These are phyloP conservation scores for Yoshiicerus persimilis DNA, from an alignment of 1,140 invertebrate species.

Conservation along the genomic window DNA sequence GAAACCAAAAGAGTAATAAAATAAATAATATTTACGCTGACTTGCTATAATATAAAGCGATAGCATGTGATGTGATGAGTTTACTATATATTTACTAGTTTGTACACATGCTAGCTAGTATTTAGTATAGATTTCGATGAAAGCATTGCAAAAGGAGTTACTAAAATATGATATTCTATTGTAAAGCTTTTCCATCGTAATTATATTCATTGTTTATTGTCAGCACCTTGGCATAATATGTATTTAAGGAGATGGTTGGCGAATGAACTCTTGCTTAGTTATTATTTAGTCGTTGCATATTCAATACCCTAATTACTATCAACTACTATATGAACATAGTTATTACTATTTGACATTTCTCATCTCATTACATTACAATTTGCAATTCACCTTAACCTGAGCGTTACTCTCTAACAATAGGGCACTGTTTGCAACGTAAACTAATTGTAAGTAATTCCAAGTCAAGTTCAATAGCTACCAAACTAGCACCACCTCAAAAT, in stretches of 20 bases:
- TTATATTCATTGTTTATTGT: neutral
- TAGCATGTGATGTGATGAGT: neutral
- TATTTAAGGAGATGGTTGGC: neutral
- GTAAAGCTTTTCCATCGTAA: neutral
- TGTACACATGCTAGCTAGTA: no score
- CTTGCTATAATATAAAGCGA: neutral
- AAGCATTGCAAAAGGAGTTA: neutral
- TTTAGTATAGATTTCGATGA: no score
- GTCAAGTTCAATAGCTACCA: neutral
- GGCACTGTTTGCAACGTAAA: neutral
- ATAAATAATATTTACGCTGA: neutral
- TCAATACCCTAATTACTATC: neutral
- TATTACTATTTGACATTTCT: neutral
- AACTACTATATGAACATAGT: neutral
- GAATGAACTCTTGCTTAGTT: neutral
- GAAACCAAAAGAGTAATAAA: slow-evolving; percentile 9
- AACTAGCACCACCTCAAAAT: neutral
- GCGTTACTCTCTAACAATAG: neutral
- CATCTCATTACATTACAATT: neutral
- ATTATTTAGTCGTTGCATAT: neutral
- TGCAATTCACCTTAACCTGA: no score
- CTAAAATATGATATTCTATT: neutral
- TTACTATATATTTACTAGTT: no score
- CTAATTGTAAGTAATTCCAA: neutral
- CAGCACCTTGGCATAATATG: neutral